These are phyloP conservation scores for Branchinecta lindahli DNA, from an alignment of 1,140 invertebrate genomes.

Conservation along the genomic window DNA sequence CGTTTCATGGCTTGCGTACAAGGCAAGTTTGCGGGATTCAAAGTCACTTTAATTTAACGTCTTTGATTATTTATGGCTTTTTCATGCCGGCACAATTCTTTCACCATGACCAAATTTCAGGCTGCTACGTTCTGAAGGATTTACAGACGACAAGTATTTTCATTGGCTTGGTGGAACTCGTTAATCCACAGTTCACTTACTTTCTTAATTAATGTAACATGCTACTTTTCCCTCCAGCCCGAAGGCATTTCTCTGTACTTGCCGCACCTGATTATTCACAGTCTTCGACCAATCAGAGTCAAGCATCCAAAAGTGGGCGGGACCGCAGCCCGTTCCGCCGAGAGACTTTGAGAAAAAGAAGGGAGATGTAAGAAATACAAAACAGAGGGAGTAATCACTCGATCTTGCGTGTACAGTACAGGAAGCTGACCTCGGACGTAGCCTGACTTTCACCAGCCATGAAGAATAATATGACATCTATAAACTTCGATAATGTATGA, in stretches of 20 bases:
- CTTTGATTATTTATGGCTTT: neutral
- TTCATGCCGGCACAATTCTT: neutral
- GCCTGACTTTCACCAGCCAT: too few species aligned
- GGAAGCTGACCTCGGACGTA: too few species aligned
- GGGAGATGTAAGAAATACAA: neutral
- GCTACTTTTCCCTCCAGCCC: neutral
- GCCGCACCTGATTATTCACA: too few species aligned
- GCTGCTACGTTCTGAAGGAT: slow-evolving; percentile 3
- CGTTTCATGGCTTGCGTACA: neutral
- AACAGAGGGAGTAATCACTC: neutral
- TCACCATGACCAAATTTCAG: slow-evolving; percentile 3
- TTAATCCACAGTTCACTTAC: slow-evolving; percentile 8
- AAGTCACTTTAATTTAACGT: neutral
- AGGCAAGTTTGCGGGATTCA: neutral
- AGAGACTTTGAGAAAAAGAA: neutral
- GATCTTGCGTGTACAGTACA: too few species aligned
- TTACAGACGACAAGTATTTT: slow-evolving; percentile 1
- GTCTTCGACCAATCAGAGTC: neutral
- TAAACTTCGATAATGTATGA: too few species aligned
- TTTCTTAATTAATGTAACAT: slow-evolving; percentile 1
- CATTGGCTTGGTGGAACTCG: neutral
- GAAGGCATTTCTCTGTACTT: neutral
- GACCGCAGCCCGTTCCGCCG: neutral
- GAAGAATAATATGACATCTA: too few species aligned
- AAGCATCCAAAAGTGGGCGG: neutral